Conservation (phyloP, 2,113 vertebrate genomes). For the Trichechus manatus region DNA sequence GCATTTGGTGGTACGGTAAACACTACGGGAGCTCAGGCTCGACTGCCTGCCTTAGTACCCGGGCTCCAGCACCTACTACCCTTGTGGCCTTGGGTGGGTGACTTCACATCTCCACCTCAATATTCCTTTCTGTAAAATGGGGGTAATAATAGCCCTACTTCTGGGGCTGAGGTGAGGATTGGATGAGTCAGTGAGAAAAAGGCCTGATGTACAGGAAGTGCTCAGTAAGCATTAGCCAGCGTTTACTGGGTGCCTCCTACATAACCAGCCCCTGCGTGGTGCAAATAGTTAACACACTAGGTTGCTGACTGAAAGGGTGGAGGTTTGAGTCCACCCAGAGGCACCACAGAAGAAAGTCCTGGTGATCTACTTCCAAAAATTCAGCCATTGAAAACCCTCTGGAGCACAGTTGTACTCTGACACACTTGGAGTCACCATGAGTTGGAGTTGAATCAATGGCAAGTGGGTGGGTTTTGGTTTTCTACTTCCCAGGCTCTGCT, state of each 20-base stretch:
- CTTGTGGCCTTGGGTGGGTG: neutral
- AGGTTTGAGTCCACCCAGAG: too few relatives aligned
- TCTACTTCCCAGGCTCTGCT: neutral
- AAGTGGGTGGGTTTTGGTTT: too few relatives aligned
- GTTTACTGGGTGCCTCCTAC: rapidly evolving
- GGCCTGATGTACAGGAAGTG: rapidly evolving
- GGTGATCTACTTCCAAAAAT: too few relatives aligned
- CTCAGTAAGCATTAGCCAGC: rapidly evolving
- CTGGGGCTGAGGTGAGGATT: neutral
- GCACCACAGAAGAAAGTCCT: too few relatives aligned
- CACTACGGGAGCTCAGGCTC: neutral
- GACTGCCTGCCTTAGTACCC: neutral
- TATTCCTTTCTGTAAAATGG: neutral
- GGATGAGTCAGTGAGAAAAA: rapidly evolving
- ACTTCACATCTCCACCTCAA: neutral
- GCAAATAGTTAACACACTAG: too few relatives aligned
- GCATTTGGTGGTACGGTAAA: too few relatives aligned
- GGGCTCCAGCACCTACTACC: neutral
- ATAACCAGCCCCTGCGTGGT: too few relatives aligned
- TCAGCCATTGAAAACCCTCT: too few relatives aligned
- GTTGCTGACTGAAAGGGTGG: too few relatives aligned
- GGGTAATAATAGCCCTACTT: neutral
- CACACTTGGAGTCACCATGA: too few relatives aligned
- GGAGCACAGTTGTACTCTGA: too few relatives aligned
- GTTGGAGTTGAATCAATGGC: too few relatives aligned